Evolutionary conservation across 2,888 invertebrate genomes (phyloP).

Genomic region (Amiota communis): DNA sequence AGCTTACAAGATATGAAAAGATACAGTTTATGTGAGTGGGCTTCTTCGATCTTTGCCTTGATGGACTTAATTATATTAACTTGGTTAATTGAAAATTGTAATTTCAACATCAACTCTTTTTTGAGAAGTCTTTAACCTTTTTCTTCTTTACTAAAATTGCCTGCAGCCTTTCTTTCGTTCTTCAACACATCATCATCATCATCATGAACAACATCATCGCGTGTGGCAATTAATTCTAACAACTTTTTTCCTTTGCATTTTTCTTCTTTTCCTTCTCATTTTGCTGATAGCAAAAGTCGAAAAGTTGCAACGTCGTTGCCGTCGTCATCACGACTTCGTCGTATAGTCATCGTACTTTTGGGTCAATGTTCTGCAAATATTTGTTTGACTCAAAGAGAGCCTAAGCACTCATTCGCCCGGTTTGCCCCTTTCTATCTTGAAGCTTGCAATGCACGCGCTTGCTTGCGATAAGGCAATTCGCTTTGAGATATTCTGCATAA

Average conservation of each 20-base stretch:
- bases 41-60: no score
- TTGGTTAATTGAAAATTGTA: no score
- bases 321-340: background rate
- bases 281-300: constrained; percentile 22
- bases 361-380: constrained; percentile 56
- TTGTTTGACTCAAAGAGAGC: constrained; percentile 25
- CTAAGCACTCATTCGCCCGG: constrained; percentile 1
- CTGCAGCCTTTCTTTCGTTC: constrained; percentile 3
- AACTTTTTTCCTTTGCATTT: constrained; percentile 41
- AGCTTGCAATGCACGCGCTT: constrained; percentile 7
- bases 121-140: no score
- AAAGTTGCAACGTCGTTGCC: constrained; percentile 3
- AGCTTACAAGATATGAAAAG: no score
- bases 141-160: background rate
- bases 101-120: no score
- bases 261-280: background rate
- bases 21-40: no score
- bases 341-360: constrained; percentile 33
- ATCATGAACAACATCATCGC: background rate
- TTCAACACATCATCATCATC: background rate
- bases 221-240: constrained; percentile 62
- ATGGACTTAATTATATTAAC: no score
- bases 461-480: background rate
- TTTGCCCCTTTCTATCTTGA: background rate
- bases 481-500: no score